Evolutionary conservation across 2,888 invertebrate genomes (phyloP), one percentile per base, ranked within the genome.

Genomic region (Phasia obesa): DNA sequence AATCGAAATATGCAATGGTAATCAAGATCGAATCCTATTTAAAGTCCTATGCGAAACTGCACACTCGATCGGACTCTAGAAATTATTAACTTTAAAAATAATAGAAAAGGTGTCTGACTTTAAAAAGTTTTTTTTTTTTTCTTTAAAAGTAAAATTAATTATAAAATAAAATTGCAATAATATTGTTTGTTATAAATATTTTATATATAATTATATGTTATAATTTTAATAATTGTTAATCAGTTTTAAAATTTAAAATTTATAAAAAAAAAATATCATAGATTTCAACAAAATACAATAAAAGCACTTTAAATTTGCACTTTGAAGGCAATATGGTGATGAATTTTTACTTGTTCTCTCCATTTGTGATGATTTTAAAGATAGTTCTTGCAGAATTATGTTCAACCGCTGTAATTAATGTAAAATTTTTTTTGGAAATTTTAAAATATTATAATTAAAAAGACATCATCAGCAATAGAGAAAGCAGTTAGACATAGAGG

Each of bases 311-410:
- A 87, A 86, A 86, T 88, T 87, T 85, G 85, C 85, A 86, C 86
- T 86, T 79, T 84, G 86, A 88, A 89, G 89, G 89, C 89, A 88
- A 88, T 87, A 75, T 87, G 88, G 88, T 88, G 88, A 86, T 88
- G 47, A 51, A 65, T 53, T 73, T 79, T n/a, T n/a, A 4, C 15
- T 67, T 73, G 25, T 65, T 62, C 64, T 19, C 21, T 6, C n/a
- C 47, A 55, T 27, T 77, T 84, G 79, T 84, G 76, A 71, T 84
- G 75, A 57, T 49, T 57, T 31, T 38, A 42, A 47, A 38, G 42
- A 31, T 60, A 23, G 6, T 0, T 31, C 47, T 53, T 5, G 51
- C 11, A 51, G 15, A 44, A 4, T 4, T 51, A 11, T 11, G n/a
- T 13, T 71, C 47, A 80, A 47, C 78, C 71, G 69, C 78, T 78